These are phyloP conservation scores for Penelope pileata DNA, from an alignment of 2,113 vertebrate species.

Conservation along the genomic window DNA sequence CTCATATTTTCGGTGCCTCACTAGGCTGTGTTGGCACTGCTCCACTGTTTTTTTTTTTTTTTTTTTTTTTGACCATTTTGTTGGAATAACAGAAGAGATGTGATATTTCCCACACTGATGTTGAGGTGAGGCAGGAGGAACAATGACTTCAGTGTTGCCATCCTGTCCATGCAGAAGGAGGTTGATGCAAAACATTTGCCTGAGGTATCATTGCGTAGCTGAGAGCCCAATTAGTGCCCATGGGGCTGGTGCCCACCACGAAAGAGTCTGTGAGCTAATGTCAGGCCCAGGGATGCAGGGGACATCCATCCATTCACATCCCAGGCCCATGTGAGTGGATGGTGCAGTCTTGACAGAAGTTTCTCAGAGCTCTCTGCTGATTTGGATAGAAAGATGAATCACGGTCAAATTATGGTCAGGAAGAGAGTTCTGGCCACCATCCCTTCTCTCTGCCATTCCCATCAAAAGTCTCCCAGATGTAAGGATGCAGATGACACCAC, in stretches of 20 bases:
- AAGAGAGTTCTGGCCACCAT: not conserved
- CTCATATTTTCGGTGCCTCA: not conserved
- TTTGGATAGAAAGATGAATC: not conserved
- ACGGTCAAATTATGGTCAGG: not conserved
- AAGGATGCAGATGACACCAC: not conserved
- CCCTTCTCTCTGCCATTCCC: not conserved
- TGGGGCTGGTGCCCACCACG: accelerated
- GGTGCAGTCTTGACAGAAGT: not conserved
- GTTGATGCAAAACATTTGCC: not conserved
- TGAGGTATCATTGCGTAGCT: not conserved
- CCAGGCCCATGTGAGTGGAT: not conserved
- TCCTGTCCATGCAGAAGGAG: not conserved
- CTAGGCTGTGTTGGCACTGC: not conserved
- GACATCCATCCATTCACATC: not conserved
- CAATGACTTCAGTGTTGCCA: not conserved
- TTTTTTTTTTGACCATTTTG: not conserved
- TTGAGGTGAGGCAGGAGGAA: not conserved
- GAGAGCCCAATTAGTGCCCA: not conserved
- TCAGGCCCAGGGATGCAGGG: not conserved
- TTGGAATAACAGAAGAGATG: not conserved
- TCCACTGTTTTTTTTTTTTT: not conserved
- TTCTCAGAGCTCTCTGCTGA: accelerated
- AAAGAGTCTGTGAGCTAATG: not conserved
- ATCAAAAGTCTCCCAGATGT: not conserved
- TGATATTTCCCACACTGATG: not conserved